Percentiles rank a stretch among this genome's conserved stretches.
These are phyloP conservation scores for Salvator merianae DNA, from an alignment of 2,113 vertebrate genomes.

Conservation along the genomic window DNA sequence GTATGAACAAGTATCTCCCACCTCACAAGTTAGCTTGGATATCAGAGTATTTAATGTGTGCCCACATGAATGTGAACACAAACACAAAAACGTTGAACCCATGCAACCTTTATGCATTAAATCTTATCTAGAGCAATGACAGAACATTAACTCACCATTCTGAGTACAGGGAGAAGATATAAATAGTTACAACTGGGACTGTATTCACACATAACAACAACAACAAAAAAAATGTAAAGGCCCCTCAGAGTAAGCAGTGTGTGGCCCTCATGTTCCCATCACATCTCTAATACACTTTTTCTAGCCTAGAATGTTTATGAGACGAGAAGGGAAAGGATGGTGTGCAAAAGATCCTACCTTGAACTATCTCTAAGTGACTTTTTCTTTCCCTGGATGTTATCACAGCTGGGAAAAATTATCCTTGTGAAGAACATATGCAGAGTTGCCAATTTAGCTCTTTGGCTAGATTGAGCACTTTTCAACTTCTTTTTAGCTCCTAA, in stretches of 20 bases:
- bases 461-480: too few relatives aligned
- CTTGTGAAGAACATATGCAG: too few relatives aligned
- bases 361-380: too few relatives aligned
- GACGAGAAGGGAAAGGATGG: too few relatives aligned
- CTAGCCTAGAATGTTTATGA: too few relatives aligned
- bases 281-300: too few relatives aligned
- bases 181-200: background rate
- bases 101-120: background rate
- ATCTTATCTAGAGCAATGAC: background rate
- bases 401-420: too few relatives aligned
- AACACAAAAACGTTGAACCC: background rate
- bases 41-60: background rate
- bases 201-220: background rate
- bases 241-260: background rate
- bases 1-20: background rate
- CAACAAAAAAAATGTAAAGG: background rate
- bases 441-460: too few relatives aligned
- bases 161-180: background rate
- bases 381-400: too few relatives aligned
- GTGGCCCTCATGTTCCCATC: background rate
- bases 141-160: background rate
- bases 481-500: too few relatives aligned
- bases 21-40: background rate
- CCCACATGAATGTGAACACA: background rate
- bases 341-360: too few relatives aligned